phyloP scores from a whole-genome alignment of 2,797 vertebrate species.

The Buphagus erythrorhynchus region DNA sequence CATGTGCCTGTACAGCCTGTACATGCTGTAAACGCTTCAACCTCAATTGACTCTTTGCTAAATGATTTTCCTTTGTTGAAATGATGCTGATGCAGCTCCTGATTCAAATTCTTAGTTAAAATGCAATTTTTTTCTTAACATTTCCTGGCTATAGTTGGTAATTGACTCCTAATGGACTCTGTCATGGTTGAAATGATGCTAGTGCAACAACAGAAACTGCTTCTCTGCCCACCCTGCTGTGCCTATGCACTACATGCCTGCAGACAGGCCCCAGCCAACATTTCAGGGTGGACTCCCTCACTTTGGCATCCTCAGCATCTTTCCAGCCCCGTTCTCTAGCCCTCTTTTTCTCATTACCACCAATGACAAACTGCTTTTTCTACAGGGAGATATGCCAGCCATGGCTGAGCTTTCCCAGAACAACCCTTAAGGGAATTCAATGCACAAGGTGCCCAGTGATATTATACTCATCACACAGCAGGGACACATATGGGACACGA shows the following conservation, averaged over 20 bases:
- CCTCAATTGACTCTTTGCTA: constrained; percentile 77
- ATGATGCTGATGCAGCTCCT: constrained; percentile 73
- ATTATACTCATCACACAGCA: not conserved
- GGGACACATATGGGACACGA: not conserved
- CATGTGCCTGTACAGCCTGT: constrained; percentile 42
- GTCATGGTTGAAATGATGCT: constrained; percentile 70
- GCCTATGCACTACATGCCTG: not conserved
- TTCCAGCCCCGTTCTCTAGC: not conserved
- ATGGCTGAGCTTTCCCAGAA: not conserved
- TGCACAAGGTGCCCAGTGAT: not conserved
- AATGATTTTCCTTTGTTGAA: constrained; percentile 76
- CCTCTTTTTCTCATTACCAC: not conserved
- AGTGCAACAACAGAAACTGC: constrained; percentile 60
- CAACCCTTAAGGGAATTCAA: not conserved
- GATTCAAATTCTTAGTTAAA: constrained; percentile 76
- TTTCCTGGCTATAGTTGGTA: constrained; percentile 66
- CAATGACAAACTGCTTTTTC: not conserved
- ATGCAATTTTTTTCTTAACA: constrained; percentile 68
- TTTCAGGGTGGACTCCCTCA: not conserved
- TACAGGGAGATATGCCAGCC: not conserved
- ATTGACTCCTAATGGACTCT: constrained; percentile 77
- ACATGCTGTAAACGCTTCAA: constrained; percentile 72
- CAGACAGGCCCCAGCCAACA: not conserved
- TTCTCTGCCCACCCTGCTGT: constrained; percentile 27
- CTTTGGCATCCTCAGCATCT: not conserved